Evolutionary conservation across 2,113 vertebrate genomes (phyloP).

Genomic region (Sigmodon hispidus): DNA sequence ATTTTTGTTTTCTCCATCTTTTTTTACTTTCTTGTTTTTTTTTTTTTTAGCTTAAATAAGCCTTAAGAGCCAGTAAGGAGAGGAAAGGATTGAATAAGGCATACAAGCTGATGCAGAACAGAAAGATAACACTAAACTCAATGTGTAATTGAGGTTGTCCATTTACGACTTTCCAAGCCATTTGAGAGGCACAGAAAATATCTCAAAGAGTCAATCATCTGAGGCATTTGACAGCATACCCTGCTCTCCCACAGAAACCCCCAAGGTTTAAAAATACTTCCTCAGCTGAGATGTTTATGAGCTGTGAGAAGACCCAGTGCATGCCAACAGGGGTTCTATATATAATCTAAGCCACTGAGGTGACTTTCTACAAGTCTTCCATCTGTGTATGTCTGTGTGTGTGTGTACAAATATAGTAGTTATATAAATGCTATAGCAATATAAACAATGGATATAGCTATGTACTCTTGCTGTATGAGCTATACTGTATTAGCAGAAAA

Average conservation of each 20-base stretch:
- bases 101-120: conserved; percentile 51
- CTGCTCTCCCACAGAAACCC: not conserved
- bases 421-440: not conserved
- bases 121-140: not conserved
- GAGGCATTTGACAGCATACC: not conserved
- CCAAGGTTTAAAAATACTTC: not conserved
- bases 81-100: not conserved
- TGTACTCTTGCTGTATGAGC: not conserved
- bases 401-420: not conserved
- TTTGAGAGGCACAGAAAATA: conserved; percentile 45
- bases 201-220: not conserved
- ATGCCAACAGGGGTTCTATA: not conserved
- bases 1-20: not conserved
- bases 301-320: not conserved
- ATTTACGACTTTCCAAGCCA: conserved; percentile 40
- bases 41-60: conserved; percentile 48
- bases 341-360: not conserved
- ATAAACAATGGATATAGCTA: not conserved
- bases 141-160: not conserved
- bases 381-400: not conserved
- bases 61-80: conserved; percentile 39
- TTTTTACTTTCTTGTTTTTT: not conserved
- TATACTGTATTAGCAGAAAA: not conserved
- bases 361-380: not conserved
- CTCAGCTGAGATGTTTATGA: not conserved